Evolutionary conservation across 2,888 invertebrate genomes (phyloP), one percentile per base, ranked within the genome.

Genomic region (Resseliella maxima): DNA sequence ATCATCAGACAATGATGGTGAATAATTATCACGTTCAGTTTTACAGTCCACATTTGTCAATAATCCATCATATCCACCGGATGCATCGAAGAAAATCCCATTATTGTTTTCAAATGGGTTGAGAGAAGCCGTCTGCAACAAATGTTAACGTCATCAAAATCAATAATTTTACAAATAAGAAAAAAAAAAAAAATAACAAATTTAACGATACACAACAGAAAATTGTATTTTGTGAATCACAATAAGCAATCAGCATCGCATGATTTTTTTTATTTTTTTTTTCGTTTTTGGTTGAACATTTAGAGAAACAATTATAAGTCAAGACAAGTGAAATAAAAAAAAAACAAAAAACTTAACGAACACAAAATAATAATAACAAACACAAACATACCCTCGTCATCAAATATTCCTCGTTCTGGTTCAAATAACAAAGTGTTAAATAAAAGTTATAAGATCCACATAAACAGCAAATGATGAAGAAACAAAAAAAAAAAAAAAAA

Each of bases 61-160:
- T 90, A 90, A 92, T 91, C 92, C 92, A 92, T 92, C 91, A 92
- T 92, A 91, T 92, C 93, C 90, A 86, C 90, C 90, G 88, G 90
- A 45, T 31, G 46, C 89, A 87, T 89, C 90, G 90, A 93, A 93
- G 92, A 94, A 93, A 92, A 93, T 93, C 92, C 94, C 94, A 93
- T 94, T 94, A 92, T 93, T 92, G 88, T 92, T 94, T 90, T 95
- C 94, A 93, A 96, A 96, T 94, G 96, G 95, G 94, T 95, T 96
- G 94, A 95, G 95, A 94, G 96, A 95, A 92, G 96, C 96, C 90
- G 95, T 95, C 96, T 96, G 92, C 15, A 92, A n/a, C n/a, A n/a
- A n/a, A n/a, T n/a, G n/a, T n/a, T n/a, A n/a, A n/a, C n/a, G n/a
- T n/a, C n/a, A n/a, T n/a, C n/a, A n/a, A n/a, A n/a, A n/a, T n/a